Percentiles rank a stretch among this genome's conserved stretches.
Conservation (phyloP, 2,888 invertebrate species). For the Cephus runcator region DNA sequence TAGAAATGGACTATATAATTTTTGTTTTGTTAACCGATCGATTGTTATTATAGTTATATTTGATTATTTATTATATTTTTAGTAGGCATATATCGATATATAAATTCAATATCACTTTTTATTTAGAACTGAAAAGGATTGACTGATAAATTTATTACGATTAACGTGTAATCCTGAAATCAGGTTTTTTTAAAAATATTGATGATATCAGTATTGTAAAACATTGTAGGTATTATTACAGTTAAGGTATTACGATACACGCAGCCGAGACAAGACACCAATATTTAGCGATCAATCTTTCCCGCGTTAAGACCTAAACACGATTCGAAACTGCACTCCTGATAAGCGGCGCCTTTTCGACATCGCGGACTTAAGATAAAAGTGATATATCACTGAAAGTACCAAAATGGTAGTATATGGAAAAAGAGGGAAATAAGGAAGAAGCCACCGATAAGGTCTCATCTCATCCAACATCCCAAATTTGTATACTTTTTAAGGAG, state of each 20-base stretch:
- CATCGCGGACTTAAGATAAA: slow-evolving; percentile 20
- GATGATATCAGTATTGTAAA: not conserved
- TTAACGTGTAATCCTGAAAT: not conserved
- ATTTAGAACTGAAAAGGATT: not conserved
- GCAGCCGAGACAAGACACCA: slow-evolving; percentile 3
- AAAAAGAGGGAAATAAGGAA: slow-evolving; percentile 3
- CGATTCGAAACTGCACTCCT: slow-evolving; percentile 18
- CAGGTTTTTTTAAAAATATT: not conserved
- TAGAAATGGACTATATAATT: not conserved
- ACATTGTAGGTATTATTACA: not conserved
- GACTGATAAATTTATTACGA: not conserved
- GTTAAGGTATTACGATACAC: not conserved
- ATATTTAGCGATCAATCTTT: slow-evolving; percentile 22
- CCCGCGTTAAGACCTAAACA: slow-evolving; percentile 17
- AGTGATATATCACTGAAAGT: slow-evolving; percentile 15
- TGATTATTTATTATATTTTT: not conserved
- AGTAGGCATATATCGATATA: not conserved
- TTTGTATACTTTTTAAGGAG: no score
- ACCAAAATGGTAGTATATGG: slow-evolving; percentile 6
- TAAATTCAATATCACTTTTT: not conserved
- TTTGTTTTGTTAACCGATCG: not conserved
- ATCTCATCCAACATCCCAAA: not conserved
- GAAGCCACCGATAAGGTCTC: not conserved
- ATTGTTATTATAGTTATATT: not conserved
- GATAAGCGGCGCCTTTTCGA: slow-evolving; percentile 20